These are phyloP conservation scores for Gadus macrocephalus DNA, from an alignment of 2,113 vertebrate species.

Conservation along the genomic window DNA sequence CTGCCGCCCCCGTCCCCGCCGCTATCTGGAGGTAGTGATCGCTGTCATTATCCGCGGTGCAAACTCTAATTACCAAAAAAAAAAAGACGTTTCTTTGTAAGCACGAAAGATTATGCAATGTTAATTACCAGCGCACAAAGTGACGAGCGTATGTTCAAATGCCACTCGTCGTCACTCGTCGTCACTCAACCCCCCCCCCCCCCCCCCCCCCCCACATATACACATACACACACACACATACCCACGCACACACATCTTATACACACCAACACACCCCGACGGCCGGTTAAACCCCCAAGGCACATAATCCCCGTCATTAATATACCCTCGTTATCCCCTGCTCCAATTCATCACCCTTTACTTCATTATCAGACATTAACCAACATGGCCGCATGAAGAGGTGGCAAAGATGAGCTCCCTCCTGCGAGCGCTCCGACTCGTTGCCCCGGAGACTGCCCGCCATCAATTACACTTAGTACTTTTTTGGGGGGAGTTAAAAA, in stretches of 20 bases:
- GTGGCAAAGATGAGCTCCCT: constrained; percentile 46
- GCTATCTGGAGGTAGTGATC: constrained; percentile 65
- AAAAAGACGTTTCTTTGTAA: constrained; percentile 70
- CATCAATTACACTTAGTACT: constrained; percentile 30
- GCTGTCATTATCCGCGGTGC: constrained; percentile 58
- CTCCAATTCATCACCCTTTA: constrained; percentile 54
- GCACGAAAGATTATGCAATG: constrained; percentile 68
- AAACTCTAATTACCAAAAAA: constrained; percentile 67
- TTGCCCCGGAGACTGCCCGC: constrained; percentile 39
- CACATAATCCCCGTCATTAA: constrained; percentile 41
- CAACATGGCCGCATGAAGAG: constrained; percentile 27
- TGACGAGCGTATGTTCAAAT: constrained; percentile 55
- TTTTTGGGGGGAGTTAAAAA: constrained; percentile 18
- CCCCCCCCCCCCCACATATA: too few species aligned
- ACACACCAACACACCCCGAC: constrained; percentile 33
- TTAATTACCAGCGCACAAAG: constrained; percentile 62
- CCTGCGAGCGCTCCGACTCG: constrained; percentile 36
- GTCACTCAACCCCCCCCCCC: constrained; percentile 1
- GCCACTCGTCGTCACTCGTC: constrained; percentile 55
- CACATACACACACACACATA: too few species aligned
- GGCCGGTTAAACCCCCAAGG: constrained; percentile 16
- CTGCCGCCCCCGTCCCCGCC: constrained; percentile 43
- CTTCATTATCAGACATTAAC: constrained; percentile 44
- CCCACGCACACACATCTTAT: constrained; percentile 13
- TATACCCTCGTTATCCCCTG: constrained; percentile 50